Evolutionary conservation across 2,113 vertebrate species (phyloP).

Genomic region (Hyaena hyaena): DNA sequence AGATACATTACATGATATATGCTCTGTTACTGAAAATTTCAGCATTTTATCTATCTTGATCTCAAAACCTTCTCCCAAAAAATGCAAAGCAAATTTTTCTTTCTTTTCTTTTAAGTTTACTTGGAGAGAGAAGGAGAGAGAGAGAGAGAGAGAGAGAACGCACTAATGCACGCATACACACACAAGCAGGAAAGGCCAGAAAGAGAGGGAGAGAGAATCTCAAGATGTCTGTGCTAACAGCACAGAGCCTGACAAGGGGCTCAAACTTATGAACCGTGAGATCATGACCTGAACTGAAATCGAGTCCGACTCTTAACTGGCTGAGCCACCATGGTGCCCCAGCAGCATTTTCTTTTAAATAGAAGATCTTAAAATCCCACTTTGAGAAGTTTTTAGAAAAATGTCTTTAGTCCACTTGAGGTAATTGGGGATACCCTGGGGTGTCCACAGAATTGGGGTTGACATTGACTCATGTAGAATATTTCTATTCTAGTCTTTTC

Average conservation of each 20-base stretch:
- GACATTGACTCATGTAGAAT: background rate
- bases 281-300: no score
- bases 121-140: no score
- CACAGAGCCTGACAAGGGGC: no score
- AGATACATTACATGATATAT: no score
- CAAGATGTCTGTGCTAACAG: no score
- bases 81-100: background rate
- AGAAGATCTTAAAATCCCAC: background rate
- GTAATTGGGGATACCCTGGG: background rate
- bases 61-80: background rate
- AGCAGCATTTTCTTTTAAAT: background rate
- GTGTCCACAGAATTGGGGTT: background rate
- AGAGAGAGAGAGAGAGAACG: no score
- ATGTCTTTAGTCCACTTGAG: background rate
- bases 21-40: background rate
- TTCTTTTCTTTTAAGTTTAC: background rate
- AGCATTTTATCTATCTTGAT: background rate
- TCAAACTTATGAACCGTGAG: no score
- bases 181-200: no score
- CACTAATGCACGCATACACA: no score
- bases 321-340: no score
- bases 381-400: slow-evolving; percentile 6
- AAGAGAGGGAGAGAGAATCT: no score
- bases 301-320: no score
- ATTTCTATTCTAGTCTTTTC: background rate